A percentile compares a stretch with the other conserved stretches of the same genome.
phyloP scores from a whole-genome alignment of 2,797 vertebrate species.

The Morelia viridis region DNA sequence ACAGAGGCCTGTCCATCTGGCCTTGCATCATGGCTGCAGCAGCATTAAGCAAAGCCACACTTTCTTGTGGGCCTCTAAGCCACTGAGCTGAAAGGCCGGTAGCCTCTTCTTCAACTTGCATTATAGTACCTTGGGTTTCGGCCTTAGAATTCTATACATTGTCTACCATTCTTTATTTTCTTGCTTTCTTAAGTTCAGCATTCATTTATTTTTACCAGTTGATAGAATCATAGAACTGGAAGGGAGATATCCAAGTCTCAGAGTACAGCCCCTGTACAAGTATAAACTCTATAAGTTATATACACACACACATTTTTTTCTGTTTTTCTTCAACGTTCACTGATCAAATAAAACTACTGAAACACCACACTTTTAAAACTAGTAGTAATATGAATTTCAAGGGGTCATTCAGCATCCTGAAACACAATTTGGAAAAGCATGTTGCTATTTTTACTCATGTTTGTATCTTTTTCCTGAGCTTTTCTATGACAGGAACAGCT shows the following conservation, averaged over 20 bases:
- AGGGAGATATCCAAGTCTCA: too few species aligned
- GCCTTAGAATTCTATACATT: too few species aligned
- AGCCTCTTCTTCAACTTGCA: too few species aligned
- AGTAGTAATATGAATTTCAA: neutral
- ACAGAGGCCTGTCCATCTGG: neutral
- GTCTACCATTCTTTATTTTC: too few species aligned
- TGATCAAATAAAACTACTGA: neutral
- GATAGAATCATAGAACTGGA: too few species aligned
- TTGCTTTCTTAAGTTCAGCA: too few species aligned
- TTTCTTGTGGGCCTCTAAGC: neutral
- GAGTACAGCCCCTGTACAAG: too few species aligned
- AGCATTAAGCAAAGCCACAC: too few species aligned
- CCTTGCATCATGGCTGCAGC: neutral
- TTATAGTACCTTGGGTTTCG: too few species aligned
- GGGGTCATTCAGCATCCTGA: neutral
- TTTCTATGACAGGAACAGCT: neutral
- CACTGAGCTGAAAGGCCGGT: neutral
- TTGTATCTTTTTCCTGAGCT: slow-evolving; percentile 19
- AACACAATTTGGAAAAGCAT: neutral
- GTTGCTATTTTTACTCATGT: slow-evolving; percentile 20
- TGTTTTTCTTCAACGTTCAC: neutral
- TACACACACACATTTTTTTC: neutral
- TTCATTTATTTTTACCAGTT: too few species aligned
- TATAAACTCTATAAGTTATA: too few species aligned
- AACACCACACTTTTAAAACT: neutral